These are phyloP conservation scores for Leptonema lineaticorne DNA, from an alignment of 1,140 invertebrate species.

Conservation along the genomic window DNA sequence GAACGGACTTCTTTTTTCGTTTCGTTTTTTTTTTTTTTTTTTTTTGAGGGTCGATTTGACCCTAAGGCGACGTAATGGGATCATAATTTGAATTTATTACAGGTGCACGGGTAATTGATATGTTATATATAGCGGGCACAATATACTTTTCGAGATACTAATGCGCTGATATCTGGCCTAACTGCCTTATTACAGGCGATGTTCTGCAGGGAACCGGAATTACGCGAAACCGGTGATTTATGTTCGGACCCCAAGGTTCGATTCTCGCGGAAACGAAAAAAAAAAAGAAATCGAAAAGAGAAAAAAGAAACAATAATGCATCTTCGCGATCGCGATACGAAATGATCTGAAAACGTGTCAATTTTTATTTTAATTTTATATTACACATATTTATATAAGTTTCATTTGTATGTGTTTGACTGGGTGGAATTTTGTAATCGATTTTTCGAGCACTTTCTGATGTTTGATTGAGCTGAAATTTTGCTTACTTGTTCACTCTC, in stretches of 20 bases:
- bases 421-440: no score
- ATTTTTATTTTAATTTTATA: no score
- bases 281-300: no score
- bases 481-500: no score
- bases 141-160: slow-evolving; percentile 18
- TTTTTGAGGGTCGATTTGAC: no score
- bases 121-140: slow-evolving; percentile 24
- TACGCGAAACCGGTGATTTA: slow-evolving; percentile 26
- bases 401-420: no score
- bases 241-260: neutral
- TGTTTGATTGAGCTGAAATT: no score
- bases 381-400: no score
- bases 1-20: no score
- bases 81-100: slow-evolving; percentile 41
- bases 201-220: slow-evolving; percentile 28
- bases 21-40: neutral
- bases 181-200: slow-evolving; percentile 31
- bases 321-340: neutral
- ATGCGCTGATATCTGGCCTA: slow-evolving; percentile 28
- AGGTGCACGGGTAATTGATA: slow-evolving; percentile 40
- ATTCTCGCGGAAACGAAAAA: no score
- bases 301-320: neutral
- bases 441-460: no score
- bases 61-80: slow-evolving; percentile 31
- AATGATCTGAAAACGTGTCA: neutral